Evolutionary conservation across 2,888 invertebrate genomes (phyloP).

Genomic region (Rhingia rostrata): DNA sequence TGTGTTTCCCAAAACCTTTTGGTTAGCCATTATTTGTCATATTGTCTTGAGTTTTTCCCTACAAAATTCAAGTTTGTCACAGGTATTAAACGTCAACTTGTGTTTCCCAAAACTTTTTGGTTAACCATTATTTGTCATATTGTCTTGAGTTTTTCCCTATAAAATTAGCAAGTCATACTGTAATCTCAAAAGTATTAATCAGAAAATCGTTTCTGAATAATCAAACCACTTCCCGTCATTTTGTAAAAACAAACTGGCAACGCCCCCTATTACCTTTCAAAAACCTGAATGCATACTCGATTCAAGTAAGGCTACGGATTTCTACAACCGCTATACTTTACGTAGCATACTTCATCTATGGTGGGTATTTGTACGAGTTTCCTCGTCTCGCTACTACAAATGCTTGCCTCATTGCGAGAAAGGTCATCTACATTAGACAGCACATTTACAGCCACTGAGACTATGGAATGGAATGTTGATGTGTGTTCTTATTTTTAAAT

Average conservation of each 20-base stretch:
- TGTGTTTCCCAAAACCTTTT: no score
- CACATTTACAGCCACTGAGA: constrained; percentile 2
- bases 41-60: no score
- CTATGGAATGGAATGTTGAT: constrained; percentile 21
- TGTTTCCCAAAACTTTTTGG: no score
- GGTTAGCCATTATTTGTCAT: no score
- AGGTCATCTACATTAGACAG: constrained; percentile 36
- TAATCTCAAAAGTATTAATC: no score
- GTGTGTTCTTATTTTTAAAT: not conserved
- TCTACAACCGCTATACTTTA: not conserved
- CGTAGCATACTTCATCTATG: not conserved
- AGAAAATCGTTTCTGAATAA: not conserved
- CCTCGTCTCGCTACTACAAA: not conserved
- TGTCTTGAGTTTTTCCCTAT: no score
- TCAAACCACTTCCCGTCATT: not conserved
- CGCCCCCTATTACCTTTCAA: not conserved
- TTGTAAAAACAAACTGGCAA: constrained; percentile 3
- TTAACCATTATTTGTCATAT: no score
- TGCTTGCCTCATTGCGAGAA: constrained; percentile 11
- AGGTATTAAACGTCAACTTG: no score
- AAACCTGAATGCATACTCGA: constrained; percentile 2
- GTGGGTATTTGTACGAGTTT: not conserved
- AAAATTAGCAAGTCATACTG: no score
- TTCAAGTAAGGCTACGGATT: not conserved
- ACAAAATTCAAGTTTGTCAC: no score